Percentiles rank a stretch among this genome's conserved stretches.
Conservation (phyloP, 2,797 vertebrate species). For the Bradypodion pumilum region DNA sequence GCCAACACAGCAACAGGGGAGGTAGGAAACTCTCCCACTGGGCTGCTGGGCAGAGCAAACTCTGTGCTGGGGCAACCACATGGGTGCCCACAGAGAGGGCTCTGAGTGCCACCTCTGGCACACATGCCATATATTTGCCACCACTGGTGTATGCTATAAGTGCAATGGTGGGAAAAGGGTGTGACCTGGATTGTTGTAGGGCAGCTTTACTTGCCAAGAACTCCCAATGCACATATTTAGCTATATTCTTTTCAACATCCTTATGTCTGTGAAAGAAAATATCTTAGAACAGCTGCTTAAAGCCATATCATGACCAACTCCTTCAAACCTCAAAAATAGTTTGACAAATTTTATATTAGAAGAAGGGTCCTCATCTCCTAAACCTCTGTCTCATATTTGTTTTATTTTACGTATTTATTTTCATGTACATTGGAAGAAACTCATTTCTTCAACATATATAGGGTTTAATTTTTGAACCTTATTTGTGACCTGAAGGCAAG, state of each 20-base stretch:
- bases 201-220: conserved; percentile 85
- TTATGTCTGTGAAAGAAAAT: conserved; percentile 87
- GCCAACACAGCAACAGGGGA: too few relatives aligned
- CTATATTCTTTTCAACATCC: conserved; percentile 81
- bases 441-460: neutral
- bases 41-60: too few relatives aligned
- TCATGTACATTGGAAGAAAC: neutral
- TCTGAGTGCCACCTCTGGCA: too few relatives aligned
- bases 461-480: neutral
- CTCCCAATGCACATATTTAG: conserved; percentile 87
- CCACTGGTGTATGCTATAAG: conserved; percentile 80
- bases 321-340: neutral
- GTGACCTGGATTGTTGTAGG: conserved; percentile 80
- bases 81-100: too few relatives aligned
- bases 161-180: conserved; percentile 72
- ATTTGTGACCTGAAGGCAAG: neutral
- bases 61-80: too few relatives aligned
- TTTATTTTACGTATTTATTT: neutral
- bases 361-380: neutral
- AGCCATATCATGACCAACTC: conserved; percentile 10
- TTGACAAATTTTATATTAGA: too few relatives aligned
- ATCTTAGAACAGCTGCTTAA: conserved; percentile 84
- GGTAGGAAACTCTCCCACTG: too few relatives aligned
- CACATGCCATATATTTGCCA: too few relatives aligned
- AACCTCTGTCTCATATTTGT: neutral